These are phyloP conservation scores for Reticulitermes lucifugus DNA, from an alignment of 2,888 invertebrate species.

Conservation along the genomic window DNA sequence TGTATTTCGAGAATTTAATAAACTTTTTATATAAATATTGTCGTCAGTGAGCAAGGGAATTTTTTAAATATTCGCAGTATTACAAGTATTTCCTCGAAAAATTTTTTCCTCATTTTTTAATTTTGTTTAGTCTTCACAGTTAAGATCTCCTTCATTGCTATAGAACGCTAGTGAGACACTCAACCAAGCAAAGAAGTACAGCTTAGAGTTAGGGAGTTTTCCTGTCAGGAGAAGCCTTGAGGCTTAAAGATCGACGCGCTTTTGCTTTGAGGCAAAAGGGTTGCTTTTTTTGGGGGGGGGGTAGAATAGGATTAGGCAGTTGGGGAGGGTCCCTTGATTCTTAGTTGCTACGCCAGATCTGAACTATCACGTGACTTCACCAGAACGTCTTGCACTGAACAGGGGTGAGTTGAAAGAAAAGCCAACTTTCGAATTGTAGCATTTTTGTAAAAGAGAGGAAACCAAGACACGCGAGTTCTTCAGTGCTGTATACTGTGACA, in stretches of 20 bases:
- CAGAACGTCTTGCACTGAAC: neutral
- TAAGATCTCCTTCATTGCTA: too few relatives aligned
- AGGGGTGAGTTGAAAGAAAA: neutral
- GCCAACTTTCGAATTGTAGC: too few relatives aligned
- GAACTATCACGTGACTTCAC: conserved; percentile 2
- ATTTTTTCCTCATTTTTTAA: too few relatives aligned
- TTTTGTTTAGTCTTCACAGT: too few relatives aligned
- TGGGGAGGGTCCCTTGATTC: neutral
- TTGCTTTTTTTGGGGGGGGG: neutral
- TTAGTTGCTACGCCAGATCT: neutral
- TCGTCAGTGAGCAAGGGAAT: too few relatives aligned
- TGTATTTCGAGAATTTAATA: too few relatives aligned
- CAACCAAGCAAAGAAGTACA: neutral
- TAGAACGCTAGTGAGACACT: neutral
- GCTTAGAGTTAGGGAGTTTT: neutral
- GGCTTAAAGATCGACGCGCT: neutral
- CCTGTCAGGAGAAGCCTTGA: neutral
- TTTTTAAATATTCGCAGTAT: too few relatives aligned
- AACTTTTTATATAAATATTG: too few relatives aligned
- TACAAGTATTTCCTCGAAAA: too few relatives aligned
- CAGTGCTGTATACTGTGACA: too few relatives aligned
- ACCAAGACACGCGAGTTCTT: too few relatives aligned
- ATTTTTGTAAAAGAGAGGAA: too few relatives aligned
- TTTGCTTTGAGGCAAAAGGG: neutral
- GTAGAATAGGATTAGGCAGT: conserved; percentile 15